These are phyloP conservation scores for Trachelipus rathkii DNA, from an alignment of 1,140 invertebrate genomes.

Conservation along the genomic window DNA sequence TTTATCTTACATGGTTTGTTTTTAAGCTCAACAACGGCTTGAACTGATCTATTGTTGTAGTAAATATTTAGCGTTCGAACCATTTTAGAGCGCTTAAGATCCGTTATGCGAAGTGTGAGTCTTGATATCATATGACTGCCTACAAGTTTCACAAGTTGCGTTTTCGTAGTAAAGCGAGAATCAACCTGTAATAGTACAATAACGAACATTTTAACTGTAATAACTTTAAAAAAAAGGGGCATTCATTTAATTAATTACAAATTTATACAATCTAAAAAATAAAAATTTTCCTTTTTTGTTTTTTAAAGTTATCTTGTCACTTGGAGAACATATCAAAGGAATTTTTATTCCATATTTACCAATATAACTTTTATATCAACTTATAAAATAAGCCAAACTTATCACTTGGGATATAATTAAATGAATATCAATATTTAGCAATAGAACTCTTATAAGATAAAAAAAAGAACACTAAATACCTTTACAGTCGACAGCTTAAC, in stretches of 20 bases:
- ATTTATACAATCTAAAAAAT: no score
- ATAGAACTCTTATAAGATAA: background rate
- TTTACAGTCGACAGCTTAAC: slow-evolving; percentile 92
- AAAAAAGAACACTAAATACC: slow-evolving; percentile 52
- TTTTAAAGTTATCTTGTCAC: no score
- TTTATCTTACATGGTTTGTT: slow-evolving; percentile 67
- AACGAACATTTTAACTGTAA: no score
- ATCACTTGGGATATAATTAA: slow-evolving; percentile 6
- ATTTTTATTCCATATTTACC: no score
- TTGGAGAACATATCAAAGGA: no score
- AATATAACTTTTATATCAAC: no score
- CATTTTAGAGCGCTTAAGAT: slow-evolving; percentile 95
- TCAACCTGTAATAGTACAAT: slow-evolving; percentile 60
- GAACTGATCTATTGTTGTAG: slow-evolving; percentile 92
- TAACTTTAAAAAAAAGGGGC: no score
- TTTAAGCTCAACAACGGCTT: slow-evolving; percentile 94
- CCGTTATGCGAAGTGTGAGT: slow-evolving; percentile 85
- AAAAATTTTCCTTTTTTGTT: no score
- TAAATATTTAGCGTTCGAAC: slow-evolving; percentile 92
- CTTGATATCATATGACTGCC: slow-evolving; percentile 92
- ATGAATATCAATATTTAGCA: background rate
- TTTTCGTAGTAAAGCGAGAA: slow-evolving; percentile 95
- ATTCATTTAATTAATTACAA: no score
- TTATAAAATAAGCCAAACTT: background rate
- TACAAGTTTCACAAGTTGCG: slow-evolving; percentile 93